Base-by-base conservation (phyloP, 2,888 invertebrate genomes). In the Rotaria socialis region DNA sequence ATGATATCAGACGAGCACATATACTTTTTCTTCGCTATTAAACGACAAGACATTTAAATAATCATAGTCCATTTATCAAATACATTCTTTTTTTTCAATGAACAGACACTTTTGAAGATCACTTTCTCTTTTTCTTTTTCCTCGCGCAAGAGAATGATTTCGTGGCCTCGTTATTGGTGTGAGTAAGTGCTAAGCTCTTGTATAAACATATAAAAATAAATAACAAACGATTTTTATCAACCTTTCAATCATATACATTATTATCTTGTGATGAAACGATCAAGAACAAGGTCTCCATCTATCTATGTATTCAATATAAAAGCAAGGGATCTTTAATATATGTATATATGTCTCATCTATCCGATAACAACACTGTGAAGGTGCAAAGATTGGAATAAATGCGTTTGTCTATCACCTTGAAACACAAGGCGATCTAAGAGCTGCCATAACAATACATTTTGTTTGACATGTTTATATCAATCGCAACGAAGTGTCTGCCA, bases 171-270 rank as follows among this genome's bases (percentile, higher is more conserved):
- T 22, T 7, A 22, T 55, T 55, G 8, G 22, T 55, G 7, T 55
- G 52, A 55, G 16, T 16, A 35, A 35, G 14, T 14, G 35, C 67
- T 35, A 67, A 67, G 67, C 67, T 67, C 14, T 67, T 67, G 16
- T 35, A 14, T 27, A 67, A 27, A 67, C 16, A 67, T 14, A 67
- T 27, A 67, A 27, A 67, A 67, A 67, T 67, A 27, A 67, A 67
- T 67, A 67, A 67, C 67, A 67, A 67, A 27, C 35, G 67, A 67
- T 67, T 67, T 67, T 67, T 67, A 55, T 55, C 55, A 55, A 22
- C 55, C 19, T 55, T 55, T 55, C 22, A 22, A 55, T 55, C 55
- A 55, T 55, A 55, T 55, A 22, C 22, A 55, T 22, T 67, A 67
- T 67, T 27, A 67, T 67, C 67, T 6, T 67, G 10, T 67, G 67